A percentile compares a stretch with the other conserved stretches of the same genome.
Evolutionary conservation across 1,140 invertebrate genomes (phyloP).

Genomic region (Metaphire vulgaris): DNA sequence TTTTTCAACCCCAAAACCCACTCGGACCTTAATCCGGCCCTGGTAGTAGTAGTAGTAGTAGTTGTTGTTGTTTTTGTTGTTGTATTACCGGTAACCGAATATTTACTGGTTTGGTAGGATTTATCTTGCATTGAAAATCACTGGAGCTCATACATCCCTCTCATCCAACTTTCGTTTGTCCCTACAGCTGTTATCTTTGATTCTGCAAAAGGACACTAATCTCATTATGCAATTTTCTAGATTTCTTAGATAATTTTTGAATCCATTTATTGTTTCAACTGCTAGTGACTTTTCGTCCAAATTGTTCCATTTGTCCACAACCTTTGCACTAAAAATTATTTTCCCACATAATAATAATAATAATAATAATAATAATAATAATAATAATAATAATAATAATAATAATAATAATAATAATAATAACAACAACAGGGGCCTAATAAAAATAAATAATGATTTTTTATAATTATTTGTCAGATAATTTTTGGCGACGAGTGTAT

Average conservation of each 20-base stretch:
- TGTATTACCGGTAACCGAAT: not conserved
- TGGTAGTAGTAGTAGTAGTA: too few relatives aligned
- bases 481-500: constrained; percentile 55
- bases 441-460: too few relatives aligned
- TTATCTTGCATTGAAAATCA: not conserved
- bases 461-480: too few relatives aligned
- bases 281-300: not conserved
- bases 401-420: not conserved
- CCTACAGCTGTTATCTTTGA: too few relatives aligned
- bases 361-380: not conserved
- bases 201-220: too few relatives aligned
- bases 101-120: not conserved
- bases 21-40: too few relatives aligned
- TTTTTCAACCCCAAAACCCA: too few relatives aligned
- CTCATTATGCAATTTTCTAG: too few relatives aligned
- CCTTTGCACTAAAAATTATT: not conserved
- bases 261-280: too few relatives aligned
- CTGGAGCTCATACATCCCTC: not conserved
- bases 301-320: not conserved
- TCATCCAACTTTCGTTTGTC: too few relatives aligned
- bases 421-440: not conserved
- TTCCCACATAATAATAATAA: not conserved
- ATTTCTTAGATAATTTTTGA: too few relatives aligned
- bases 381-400: not conserved
- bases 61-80: too few relatives aligned